These are phyloP conservation scores for Beroe ovata DNA, from an alignment of 37 sponge, comb jelly and placozoan genomes.

Conservation along the genomic window DNA sequence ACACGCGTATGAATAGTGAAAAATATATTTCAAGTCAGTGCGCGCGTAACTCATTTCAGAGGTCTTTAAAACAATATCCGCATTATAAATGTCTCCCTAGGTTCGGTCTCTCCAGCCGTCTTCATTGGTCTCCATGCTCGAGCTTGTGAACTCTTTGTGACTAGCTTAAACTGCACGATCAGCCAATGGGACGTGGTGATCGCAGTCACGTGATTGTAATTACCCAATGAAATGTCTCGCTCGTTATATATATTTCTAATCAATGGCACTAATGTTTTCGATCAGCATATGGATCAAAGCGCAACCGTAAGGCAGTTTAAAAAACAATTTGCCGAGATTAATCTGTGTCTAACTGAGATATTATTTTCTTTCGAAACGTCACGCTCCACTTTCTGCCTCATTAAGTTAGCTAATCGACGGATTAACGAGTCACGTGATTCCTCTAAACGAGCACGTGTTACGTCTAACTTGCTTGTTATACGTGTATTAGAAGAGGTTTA, in stretches of 20 bases:
- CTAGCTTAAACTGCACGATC: neutral
- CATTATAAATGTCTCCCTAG: too few relatives aligned
- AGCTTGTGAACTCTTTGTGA: neutral
- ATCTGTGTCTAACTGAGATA: neutral
- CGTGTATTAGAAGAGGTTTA: neutral
- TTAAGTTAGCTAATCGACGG: constrained; percentile 12
- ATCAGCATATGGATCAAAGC: constrained; percentile 52
- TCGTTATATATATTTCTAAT: constrained; percentile 40
- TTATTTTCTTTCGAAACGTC: constrained; percentile 43
- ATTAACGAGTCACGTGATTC: constrained; percentile 2
- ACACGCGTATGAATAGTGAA: too few relatives aligned
- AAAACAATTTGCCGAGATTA: constrained; percentile 24
- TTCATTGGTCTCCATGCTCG: neutral
- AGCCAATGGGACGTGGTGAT: neutral
- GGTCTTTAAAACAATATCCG: neutral
- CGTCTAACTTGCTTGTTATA: neutral
- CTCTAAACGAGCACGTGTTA: neutral
- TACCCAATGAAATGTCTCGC: neutral
- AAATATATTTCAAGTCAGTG: too few relatives aligned
- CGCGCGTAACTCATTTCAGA: too few relatives aligned
- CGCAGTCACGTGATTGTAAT: neutral
- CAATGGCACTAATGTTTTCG: constrained; percentile 47
- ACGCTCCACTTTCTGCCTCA: constrained; percentile 39
- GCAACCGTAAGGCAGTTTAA: constrained; percentile 43
- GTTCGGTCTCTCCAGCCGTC: neutral